Base-by-base conservation (phyloP, 2,888 invertebrate species). In the Drosophila pseudotakahashii region DNA sequence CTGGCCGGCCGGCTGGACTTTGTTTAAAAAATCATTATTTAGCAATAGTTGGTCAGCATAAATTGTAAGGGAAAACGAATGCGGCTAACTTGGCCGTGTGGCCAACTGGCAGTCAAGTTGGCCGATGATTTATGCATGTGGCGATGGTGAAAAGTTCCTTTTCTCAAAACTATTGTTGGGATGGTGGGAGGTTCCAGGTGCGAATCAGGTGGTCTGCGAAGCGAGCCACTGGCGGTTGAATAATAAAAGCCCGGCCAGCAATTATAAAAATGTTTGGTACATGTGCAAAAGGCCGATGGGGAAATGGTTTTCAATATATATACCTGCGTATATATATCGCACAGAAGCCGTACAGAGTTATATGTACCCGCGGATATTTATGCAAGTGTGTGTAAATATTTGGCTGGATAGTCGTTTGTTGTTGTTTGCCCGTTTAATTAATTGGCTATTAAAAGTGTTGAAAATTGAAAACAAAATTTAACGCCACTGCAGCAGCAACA, bases 391-490 rank as follows among this genome's bases (percentile, higher is more conserved):
- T 53, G 53, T 48, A 36, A 47, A 66, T 45, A 66, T 53, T 60
- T 70, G 45, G 26, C 16, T 41, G 41, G n/a, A 59, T 53, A 47
- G 45, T 36, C 71, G 55, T 71, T 69, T 79, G 81, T 71, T 78
- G 57, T 77, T 86, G 73, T 71, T 73, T 70, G 71, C 48, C 58
- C 70, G 55, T 70, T 81, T 86, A 82, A 86, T 86, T 82, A 82
- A 82, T 86, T 82, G 84, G 52, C 82, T 72, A 84, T 86, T 83
- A 86, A 82, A 82, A 81, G 84, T 86, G 84, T 81, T 86, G 77
- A 83, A 86, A 86, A 86, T 82, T 82, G 79, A 82, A 86, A 81
- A 81, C 69, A 79, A 81, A 66, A 77, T 76, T 80, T 67, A 73
- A 62, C 52, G 67, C 72, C 58, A 59, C 53, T 52, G 63, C 61